Evolutionary conservation across 2,113 vertebrate species (phyloP), one percentile per base, ranked within the genome.

Genomic region (Osmerus mordax): DNA sequence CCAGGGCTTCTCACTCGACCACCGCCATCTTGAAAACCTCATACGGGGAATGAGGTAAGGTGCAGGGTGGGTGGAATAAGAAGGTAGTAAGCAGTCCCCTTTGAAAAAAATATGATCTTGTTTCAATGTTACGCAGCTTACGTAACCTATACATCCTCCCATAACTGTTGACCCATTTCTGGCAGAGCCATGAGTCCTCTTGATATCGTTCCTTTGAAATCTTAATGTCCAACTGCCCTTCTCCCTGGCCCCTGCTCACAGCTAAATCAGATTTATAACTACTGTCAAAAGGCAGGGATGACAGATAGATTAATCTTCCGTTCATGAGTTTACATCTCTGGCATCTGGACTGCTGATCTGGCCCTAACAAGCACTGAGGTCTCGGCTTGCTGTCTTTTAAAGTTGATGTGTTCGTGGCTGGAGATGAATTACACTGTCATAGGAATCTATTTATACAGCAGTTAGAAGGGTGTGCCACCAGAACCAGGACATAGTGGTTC

Each of bases 181-280:
- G 81, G 72, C 76, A 78, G 74, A 32, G 25, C 78, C 74, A 61
- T 60, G 81, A 88, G 81, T 78, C 90, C 84, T 83, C 82, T 84
- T 84, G 86, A 86, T 84, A 86, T 88, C 81, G 78, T 76, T 86
- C 86, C 86, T 91, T 89, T 91, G 85, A 90, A 91, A 90, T 87
- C 87, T 83, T 85, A 86, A 90, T 81, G 87, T 87, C 82, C 81
- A 77, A 77, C 80, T 87, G 84, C 80, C 83, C 88, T 83, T 79
- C 79, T 76, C 82, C 77, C 81, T 87, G 86, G 72, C 85, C 90
- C 88, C 87, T 83, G 87, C 88, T 91, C 87, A 87, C 83, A 88
- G 89, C 87, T 89, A 94, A 95, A 95, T 94, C 93, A 93, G 91
- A 95, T 96, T 95, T 95, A 94, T 91, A 93, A 92, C 94, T 91